Base-by-base conservation (phyloP, 2,113 vertebrate genomes). In the Pseudonaja textilis region DNA sequence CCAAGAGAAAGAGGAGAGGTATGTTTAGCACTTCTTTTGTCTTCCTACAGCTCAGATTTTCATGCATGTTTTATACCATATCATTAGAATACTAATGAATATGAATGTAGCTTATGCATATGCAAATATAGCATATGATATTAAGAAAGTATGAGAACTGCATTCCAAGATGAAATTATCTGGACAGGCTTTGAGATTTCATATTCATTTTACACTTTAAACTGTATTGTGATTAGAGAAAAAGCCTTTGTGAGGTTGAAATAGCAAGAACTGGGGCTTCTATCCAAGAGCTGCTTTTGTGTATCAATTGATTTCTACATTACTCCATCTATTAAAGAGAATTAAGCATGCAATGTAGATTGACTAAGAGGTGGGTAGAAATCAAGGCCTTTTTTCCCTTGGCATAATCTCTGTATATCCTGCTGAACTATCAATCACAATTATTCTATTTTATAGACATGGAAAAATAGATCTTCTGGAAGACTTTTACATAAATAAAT, bases 1-100 rank as follows among this genome's bases (percentile, higher is more conserved):
- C 25, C 54, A 90, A 22, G n/a, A 87, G 56, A 16, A 93, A 87
- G 29, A 64, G 6, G 34, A 90, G 45, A 90, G 92, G 92, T 93
- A 90, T 29, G 89, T 52, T 93, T 64, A 6, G 18, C n/a, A 1
- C 22, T 39, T 50, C 69, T 57, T 89, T 81, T 89, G 50, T 85
- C 87, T 88, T 92, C 23, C 88, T 54, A 25, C 7, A 64, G 45
- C 56, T 87, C 45, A 54, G 56, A 54, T 89, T 22, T 56, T 55
- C 50, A 45, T 22, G 55, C 55, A 86, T 85, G 4, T 47, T 86
- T 47, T 56, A 50, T 18, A 86, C 29, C 23, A 42, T 16, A 34
- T 16, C 16, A 47, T n/a, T 26, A 29, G 39, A 45, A 23, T 56
- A 45, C 25, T 81, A 74, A 45, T 92, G 25, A n/a, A 89, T 74